These are phyloP conservation scores for Sepioteuthis lessoniana DNA, from an alignment of 2,888 invertebrate genomes.

Conservation along the genomic window DNA sequence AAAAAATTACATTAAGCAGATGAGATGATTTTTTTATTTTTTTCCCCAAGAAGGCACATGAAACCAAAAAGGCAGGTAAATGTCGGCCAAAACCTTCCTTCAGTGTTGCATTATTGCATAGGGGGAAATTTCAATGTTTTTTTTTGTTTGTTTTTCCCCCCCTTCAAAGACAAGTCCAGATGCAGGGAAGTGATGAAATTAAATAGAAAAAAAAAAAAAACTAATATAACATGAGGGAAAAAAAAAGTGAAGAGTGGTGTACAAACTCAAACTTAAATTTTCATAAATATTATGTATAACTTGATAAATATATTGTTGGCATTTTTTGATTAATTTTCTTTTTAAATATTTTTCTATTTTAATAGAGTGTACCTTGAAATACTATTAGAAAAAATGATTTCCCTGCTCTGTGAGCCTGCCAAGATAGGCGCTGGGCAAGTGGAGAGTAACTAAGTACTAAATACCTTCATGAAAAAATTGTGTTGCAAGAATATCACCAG, in stretches of 20 bases:
- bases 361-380: slow-evolving; percentile 4
- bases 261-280: not conserved
- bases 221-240: not conserved
- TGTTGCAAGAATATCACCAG: slow-evolving; percentile 74
- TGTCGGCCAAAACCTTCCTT: slow-evolving; percentile 40
- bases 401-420: not conserved
- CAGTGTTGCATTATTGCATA: slow-evolving; percentile 40
- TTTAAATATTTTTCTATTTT: not conserved
- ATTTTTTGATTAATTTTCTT: not conserved
- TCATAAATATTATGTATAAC: slow-evolving; percentile 33
- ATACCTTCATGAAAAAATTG: slow-evolving; percentile 74
- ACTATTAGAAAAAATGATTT: not conserved
- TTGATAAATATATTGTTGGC: not conserved
- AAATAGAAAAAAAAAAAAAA: not conserved
- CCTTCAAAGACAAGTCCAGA: slow-evolving; percentile 23
- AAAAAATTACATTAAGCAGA: slow-evolving; percentile 24
- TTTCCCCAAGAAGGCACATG: slow-evolving; percentile 43
- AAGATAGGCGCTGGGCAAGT: not conserved
- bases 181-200: slow-evolving; percentile 40
- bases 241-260: not conserved
- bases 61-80: slow-evolving; percentile 48
- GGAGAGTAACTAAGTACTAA: slow-evolving; percentile 50
- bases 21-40: slow-evolving; percentile 39
- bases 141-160: too few relatives aligned
- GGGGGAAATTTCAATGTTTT: not conserved